phyloP scores from a whole-genome alignment of 2,888 invertebrate genomes.

The Aphidoletes aphidimyza region DNA sequence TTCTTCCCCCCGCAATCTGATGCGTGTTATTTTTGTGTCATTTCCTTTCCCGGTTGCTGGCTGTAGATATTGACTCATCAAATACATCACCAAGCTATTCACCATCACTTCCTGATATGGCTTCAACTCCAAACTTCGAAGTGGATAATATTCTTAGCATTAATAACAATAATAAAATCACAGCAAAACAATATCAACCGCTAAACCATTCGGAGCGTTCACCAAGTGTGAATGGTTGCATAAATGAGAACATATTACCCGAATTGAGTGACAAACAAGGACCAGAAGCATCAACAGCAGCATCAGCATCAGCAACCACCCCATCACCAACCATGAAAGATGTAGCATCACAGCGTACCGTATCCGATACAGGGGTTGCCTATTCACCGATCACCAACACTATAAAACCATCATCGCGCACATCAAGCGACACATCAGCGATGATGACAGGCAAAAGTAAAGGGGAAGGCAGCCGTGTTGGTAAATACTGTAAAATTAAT shows the following conservation, averaged over 20 bases:
- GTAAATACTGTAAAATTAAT: constrained; percentile 29
- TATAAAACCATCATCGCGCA: not conserved
- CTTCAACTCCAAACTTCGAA: constrained; percentile 65
- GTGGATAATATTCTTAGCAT: constrained; percentile 57
- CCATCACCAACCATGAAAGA: not conserved
- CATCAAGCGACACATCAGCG: not conserved
- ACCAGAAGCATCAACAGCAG: constrained; percentile 58
- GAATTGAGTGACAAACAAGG: constrained; percentile 57
- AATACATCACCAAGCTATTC: constrained; percentile 67
- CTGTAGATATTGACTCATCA: constrained; percentile 66
- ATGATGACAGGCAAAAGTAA: not conserved
- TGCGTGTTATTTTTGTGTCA: constrained; percentile 27
- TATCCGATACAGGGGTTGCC: constrained; percentile 19
- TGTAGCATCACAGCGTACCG: not conserved
- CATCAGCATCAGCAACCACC: no score
- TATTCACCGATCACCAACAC: constrained; percentile 4
- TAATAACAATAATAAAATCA: constrained; percentile 57
- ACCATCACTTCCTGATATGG: constrained; percentile 66
- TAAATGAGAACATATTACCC: constrained; percentile 56
- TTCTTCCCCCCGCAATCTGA: not conserved
- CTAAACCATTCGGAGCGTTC: constrained; percentile 59
- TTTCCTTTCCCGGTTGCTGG: constrained; percentile 57
- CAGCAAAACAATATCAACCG: constrained; percentile 58
- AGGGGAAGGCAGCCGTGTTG: constrained; percentile 14
- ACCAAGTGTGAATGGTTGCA: not conserved